Evolutionary conservation across 92 coral and sea anemone species (phyloP).

Genomic region (Epizoanthus stellaris): DNA sequence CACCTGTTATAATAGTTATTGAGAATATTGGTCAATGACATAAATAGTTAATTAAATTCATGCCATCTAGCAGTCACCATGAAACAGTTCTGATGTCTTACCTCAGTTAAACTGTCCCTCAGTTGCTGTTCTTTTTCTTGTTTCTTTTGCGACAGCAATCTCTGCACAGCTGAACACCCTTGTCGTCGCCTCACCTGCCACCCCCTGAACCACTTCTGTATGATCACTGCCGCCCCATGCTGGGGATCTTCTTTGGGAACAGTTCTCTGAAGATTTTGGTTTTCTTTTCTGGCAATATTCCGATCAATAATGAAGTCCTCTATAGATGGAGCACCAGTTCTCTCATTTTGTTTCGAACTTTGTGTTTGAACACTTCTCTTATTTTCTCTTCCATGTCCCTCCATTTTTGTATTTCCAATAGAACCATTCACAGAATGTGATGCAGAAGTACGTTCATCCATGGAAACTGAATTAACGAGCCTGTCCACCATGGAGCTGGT

Average conservation of each 20-base stretch:
- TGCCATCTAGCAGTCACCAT: too few species aligned
- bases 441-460: conserved; percentile 3
- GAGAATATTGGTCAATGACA: too few species aligned
- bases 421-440: neutral
- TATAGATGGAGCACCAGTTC: neutral
- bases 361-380: neutral
- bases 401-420: neutral
- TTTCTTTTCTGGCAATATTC: conserved; percentile 46
- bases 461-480: conserved; percentile 26
- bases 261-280: neutral
- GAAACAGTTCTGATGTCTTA: neutral
- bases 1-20: too few species aligned
- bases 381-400: neutral
- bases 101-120: conserved; percentile 30
- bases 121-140: conserved; percentile 68
- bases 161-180: conserved; percentile 77
- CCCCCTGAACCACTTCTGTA: conserved; percentile 90
- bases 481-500: conserved; percentile 41
- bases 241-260: neutral
- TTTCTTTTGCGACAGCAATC: conserved; percentile 73
- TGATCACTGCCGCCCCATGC: conserved; percentile 78
- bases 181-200: conserved; percentile 70
- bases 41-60: too few species aligned
- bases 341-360: neutral
- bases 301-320: neutral